These are phyloP conservation scores for Drosophila obscura DNA, from an alignment of 1,140 invertebrate genomes.

Conservation along the genomic window DNA sequence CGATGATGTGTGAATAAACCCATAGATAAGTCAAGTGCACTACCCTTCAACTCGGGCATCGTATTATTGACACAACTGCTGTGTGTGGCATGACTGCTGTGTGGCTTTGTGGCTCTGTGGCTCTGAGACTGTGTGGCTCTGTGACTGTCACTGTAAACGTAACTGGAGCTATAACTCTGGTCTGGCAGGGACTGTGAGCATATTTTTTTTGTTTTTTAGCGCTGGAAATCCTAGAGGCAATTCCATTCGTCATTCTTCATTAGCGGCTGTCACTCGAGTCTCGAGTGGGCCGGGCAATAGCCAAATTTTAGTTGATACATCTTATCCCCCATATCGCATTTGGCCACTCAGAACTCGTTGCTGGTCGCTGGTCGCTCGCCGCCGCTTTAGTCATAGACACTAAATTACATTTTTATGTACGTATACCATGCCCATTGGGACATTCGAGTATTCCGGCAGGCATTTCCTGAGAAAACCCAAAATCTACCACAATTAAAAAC, in stretches of 20 bases:
- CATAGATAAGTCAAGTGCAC: slow-evolving; percentile 51
- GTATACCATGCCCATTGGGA: background rate
- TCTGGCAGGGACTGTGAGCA: background rate
- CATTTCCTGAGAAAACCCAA: slow-evolving; percentile 8
- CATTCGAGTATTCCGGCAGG: background rate
- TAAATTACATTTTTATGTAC: background rate
- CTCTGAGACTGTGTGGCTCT: too few species aligned
- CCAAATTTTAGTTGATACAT: slow-evolving; percentile 16
- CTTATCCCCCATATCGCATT: background rate
- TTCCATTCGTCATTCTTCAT: slow-evolving; percentile 41
- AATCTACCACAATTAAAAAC: slow-evolving; percentile 16
- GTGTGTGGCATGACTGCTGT: slow-evolving; percentile 17
- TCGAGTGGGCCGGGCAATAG: slow-evolving; percentile 18
- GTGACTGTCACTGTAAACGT: too few species aligned
- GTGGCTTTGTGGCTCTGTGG: slow-evolving; percentile 16
- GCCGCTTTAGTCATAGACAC: slow-evolving; percentile 37
- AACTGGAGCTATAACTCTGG: background rate
- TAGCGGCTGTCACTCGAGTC: slow-evolving; percentile 34
- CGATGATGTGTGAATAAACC: slow-evolving; percentile 15
- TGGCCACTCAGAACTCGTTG: too few species aligned
- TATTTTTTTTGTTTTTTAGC: background rate
- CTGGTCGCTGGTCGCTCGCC: too few species aligned
- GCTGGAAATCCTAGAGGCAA: slow-evolving; percentile 15
- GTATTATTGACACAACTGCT: slow-evolving; percentile 64
- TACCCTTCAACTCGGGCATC: slow-evolving; percentile 56